Conservation (phyloP, 2,797 vertebrate genomes). For the Tapera naevia region DNA sequence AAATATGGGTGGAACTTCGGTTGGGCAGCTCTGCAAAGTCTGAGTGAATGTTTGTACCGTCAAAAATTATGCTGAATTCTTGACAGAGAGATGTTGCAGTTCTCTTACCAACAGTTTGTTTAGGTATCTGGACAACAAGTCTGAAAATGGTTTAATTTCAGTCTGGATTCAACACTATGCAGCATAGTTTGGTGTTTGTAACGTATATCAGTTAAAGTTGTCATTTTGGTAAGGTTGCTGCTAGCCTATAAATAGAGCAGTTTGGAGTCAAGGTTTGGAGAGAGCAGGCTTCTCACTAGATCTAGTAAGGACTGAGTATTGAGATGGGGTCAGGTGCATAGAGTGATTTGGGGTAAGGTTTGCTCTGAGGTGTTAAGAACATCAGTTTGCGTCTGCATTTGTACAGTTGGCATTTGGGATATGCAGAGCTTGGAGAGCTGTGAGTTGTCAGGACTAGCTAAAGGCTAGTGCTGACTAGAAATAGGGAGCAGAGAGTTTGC, state of each 20-base stretch:
- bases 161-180: not conserved
- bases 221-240: not conserved
- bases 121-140: not conserved
- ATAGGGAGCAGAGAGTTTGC: not conserved
- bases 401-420: not conserved
- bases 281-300: not conserved
- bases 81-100: not conserved
- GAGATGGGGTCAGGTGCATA: fast-evolving
- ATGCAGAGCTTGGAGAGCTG: not conserved
- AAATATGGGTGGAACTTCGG: not conserved
- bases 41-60: not conserved
- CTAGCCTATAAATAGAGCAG: not conserved
- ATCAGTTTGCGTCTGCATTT: not conserved
- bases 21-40: not conserved
- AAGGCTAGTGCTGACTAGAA: not conserved
- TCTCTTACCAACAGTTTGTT: not conserved
- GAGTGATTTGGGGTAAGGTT: not conserved
- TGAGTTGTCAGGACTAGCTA: fast-evolving
- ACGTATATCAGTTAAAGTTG: not conserved
- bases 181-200: not conserved
- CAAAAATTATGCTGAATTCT: not conserved
- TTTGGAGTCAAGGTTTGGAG: not conserved
- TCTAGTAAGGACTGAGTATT: not conserved
- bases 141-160: not conserved
- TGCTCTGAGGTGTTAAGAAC: not conserved